A percentile compares a stretch with the other conserved stretches of the same genome.
Evolutionary conservation across 2,888 invertebrate genomes (phyloP).

Genomic region (Maniola hyperantus): DNA sequence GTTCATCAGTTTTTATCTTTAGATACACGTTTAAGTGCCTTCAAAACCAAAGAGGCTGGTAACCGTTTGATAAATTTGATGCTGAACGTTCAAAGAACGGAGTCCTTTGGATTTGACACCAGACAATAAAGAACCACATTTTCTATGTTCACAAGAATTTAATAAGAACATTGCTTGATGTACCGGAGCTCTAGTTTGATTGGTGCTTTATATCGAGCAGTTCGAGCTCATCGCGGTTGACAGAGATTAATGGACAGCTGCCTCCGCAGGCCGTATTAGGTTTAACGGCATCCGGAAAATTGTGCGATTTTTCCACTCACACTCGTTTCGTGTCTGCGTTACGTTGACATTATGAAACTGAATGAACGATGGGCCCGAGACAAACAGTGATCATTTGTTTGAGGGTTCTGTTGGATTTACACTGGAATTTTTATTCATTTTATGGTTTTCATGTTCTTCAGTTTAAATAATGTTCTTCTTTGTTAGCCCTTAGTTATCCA

Average conservation of each 20-base stretch:
- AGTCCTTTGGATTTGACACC: slow-evolving; percentile 50
- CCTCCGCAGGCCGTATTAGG: slow-evolving; percentile 73
- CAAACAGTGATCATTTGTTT: slow-evolving; percentile 29
- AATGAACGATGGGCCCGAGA: slow-evolving; percentile 49
- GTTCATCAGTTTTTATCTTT: slow-evolving; percentile 52
- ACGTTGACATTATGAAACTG: slow-evolving; percentile 64
- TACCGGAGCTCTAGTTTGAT: slow-evolving; percentile 55
- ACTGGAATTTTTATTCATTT: neutral
- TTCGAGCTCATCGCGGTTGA: slow-evolving; percentile 69
- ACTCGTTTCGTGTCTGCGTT: slow-evolving; percentile 62
- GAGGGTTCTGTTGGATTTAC: slow-evolving; percentile 9
- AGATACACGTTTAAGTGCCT: slow-evolving; percentile 59
- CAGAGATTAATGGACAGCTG: slow-evolving; percentile 75
- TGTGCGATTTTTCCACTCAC: slow-evolving; percentile 74
- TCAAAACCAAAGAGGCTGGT: slow-evolving; percentile 56
- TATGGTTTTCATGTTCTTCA: neutral
- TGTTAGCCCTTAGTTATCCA: too few relatives aligned
- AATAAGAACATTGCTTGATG: slow-evolving; percentile 55
- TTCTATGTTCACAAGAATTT: slow-evolving; percentile 45
- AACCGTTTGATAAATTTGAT: slow-evolving; percentile 57
- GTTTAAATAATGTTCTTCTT: neutral
- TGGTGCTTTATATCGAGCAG: slow-evolving; percentile 66
- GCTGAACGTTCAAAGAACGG: slow-evolving; percentile 54
- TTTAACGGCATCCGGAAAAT: slow-evolving; percentile 78
- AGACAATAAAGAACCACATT: slow-evolving; percentile 48